A percentile compares a stretch with the other conserved stretches of the same genome.
Conservation (phyloP, 1,140 invertebrate species). For the Bombus waltoni region DNA sequence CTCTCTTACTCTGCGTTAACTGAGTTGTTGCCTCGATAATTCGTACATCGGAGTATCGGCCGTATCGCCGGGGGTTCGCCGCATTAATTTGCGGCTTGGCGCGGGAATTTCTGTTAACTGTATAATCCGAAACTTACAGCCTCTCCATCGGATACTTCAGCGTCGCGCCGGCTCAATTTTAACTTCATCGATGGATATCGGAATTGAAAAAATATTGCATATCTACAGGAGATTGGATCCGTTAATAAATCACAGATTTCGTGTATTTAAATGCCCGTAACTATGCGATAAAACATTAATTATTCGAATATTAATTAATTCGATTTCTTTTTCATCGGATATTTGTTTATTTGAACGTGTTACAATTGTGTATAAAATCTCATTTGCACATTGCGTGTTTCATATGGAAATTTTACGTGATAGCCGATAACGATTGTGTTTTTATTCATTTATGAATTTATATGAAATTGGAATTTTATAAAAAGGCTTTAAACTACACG, state of each 20-base stretch:
- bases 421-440: neutral
- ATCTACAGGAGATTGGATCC: neutral
- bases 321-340: too few species aligned
- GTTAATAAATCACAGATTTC: too few species aligned
- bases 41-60: slow-evolving; percentile 63
- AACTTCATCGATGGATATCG: neutral
- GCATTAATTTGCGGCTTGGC: slow-evolving; percentile 63
- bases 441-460: neutral
- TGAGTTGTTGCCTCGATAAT: slow-evolving; percentile 69
- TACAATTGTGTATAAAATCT: too few species aligned
- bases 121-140: slow-evolving; percentile 57
- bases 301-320: too few species aligned
- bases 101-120: slow-evolving; percentile 64
- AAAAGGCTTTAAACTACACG: neutral
- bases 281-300: too few species aligned
- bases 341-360: too few species aligned
- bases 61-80: slow-evolving; percentile 46
- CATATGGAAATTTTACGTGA: too few species aligned
- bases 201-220: neutral
- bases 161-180: slow-evolving; percentile 14
- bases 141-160: slow-evolving; percentile 1
- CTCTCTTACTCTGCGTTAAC: slow-evolving; percentile 60
- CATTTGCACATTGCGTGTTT: too few species aligned
- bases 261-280: too few species aligned
- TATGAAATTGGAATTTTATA: neutral